Evolutionary conservation across 2,888 invertebrate genomes (phyloP).

Genomic region (Pyrochroa serraticornis): DNA sequence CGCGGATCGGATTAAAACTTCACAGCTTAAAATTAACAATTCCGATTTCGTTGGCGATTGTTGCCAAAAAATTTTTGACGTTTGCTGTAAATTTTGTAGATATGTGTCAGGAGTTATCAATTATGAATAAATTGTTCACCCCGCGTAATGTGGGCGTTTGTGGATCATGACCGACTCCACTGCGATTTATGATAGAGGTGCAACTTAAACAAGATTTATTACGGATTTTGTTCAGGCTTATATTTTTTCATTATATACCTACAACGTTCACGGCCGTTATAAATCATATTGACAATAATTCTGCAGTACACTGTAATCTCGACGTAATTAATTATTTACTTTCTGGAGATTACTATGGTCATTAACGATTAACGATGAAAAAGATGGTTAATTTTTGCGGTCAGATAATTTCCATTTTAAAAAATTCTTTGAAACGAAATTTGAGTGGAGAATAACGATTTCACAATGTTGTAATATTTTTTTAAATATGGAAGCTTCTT

Average conservation of each 20-base stretch:
- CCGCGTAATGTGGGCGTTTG: slow-evolving; percentile 1
- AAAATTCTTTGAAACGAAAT: no score
- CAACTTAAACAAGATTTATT: slow-evolving; percentile 34
- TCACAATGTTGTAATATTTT: no score
- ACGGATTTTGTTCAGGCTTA: slow-evolving; percentile 26
- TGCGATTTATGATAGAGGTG: slow-evolving; percentile 25
- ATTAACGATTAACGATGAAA: no score
- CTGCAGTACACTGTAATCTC: not conserved
- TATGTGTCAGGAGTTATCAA: slow-evolving; percentile 15
- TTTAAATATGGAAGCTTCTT: no score
- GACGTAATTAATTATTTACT: not conserved
- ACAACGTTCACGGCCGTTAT: slow-evolving; percentile 19
- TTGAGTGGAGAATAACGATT: no score
- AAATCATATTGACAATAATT: slow-evolving; percentile 10
- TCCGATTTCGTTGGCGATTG: no score
- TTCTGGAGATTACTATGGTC: not conserved
- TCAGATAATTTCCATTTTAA: no score
- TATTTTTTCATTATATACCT: slow-evolving; percentile 33
- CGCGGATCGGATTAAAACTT: no score
- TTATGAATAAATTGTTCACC: slow-evolving; percentile 23
- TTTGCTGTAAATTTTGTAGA: slow-evolving; percentile 21
- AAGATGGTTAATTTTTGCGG: no score
- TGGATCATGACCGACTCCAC: not conserved
- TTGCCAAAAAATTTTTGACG: slow-evolving; percentile 5
- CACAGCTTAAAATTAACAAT: no score